Percentiles rank a stretch among this genome's conserved stretches.
These are phyloP conservation scores for Stenurella melanura DNA, from an alignment of 2,888 invertebrate genomes.

Conservation along the genomic window DNA sequence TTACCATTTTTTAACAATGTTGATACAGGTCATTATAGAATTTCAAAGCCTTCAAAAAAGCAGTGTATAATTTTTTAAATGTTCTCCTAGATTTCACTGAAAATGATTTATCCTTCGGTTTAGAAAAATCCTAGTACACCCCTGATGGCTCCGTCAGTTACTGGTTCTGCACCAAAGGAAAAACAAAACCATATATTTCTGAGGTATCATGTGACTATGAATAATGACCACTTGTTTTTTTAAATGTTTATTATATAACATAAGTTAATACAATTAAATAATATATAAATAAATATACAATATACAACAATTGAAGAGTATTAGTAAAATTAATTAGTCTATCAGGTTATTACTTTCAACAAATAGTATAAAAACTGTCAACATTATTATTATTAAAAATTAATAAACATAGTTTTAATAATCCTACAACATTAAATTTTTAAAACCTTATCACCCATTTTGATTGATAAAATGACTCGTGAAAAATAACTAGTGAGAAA, in stretches of 20 bases:
- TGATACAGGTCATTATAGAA: too few relatives aligned
- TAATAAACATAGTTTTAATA: conserved; percentile 40
- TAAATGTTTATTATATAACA: conserved; percentile 36
- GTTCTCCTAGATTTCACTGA: too few relatives aligned
- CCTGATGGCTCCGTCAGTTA: too few relatives aligned
- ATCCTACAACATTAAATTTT: conserved; percentile 32
- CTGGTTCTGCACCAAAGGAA: too few relatives aligned
- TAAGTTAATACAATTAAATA: conserved; percentile 39
- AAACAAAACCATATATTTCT: too few relatives aligned
- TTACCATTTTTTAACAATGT: too few relatives aligned
- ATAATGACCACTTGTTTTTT: neutral
- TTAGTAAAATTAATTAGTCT: conserved; percentile 52
- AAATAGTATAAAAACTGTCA: conserved; percentile 50
- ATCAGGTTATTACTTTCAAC: conserved; percentile 45
- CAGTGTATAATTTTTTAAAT: too few relatives aligned
- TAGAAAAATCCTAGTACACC: too few relatives aligned
- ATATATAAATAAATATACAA: conserved; percentile 54
- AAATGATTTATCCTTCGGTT: too few relatives aligned
- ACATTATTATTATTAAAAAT: conserved; percentile 40
- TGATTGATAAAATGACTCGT: conserved; percentile 30
- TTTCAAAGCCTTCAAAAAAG: too few relatives aligned
- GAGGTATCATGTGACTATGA: too few relatives aligned
- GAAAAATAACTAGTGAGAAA: conserved; percentile 35
- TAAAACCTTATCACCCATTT: conserved; percentile 47
- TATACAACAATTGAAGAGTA: conserved; percentile 54